These are phyloP conservation scores for Cyanoramphus novaezelandiae DNA, from an alignment of 2,113 vertebrate species.

Conservation along the genomic window DNA sequence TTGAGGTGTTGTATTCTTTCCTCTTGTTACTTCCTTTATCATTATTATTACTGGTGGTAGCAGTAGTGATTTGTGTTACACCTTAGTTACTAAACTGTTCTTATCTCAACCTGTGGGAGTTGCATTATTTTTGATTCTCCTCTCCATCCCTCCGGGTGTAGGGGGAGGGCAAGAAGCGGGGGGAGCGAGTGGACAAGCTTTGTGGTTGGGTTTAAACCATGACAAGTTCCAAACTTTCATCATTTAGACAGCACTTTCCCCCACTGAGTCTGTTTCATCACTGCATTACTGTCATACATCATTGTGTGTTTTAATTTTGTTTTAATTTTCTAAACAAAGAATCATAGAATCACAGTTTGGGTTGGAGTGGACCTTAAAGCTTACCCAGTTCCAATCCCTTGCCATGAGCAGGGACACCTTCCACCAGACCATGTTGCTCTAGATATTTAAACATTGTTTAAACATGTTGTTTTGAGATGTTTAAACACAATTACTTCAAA, in stretches of 20 bases:
- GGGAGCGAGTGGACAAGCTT: too few species aligned
- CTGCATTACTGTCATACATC: not conserved
- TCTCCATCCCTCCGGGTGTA: too few species aligned
- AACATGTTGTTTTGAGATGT: not conserved
- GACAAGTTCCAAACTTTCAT: not conserved
- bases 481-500: not conserved
- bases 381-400: not conserved
- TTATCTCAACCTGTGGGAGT: too few species aligned
- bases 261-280: not conserved
- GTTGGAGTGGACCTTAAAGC: not conserved
- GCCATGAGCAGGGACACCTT: not conserved
- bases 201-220: too few species aligned
- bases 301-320: not conserved
- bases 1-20: too few species aligned
- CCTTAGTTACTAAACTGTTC: too few species aligned
- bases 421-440: not conserved
- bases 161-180: too few species aligned
- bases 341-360: not conserved
- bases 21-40: too few species aligned
- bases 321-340: not conserved
- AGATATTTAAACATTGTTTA: not conserved
- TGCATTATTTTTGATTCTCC: too few species aligned
- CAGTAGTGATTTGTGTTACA: too few species aligned
- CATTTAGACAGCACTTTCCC: not conserved
- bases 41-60: too few species aligned